Conservation (phyloP, 2,113 vertebrate species). For the Xiphophorus couchianus region DNA sequence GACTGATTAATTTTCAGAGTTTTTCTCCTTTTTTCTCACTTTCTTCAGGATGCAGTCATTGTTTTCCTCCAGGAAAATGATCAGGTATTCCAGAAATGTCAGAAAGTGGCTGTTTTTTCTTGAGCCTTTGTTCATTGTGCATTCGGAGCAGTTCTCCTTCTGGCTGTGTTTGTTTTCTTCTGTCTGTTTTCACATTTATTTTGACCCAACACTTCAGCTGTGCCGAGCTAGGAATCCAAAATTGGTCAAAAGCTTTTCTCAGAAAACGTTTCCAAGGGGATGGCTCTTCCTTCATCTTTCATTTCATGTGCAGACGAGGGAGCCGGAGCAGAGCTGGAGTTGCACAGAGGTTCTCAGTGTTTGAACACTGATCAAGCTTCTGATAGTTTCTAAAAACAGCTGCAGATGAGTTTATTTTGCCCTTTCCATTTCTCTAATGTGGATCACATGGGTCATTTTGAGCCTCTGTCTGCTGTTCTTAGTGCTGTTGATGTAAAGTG, state of each 20-base stretch:
- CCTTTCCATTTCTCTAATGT: conserved; percentile 37
- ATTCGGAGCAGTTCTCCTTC: conserved; percentile 24
- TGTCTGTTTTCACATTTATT: conserved; percentile 40
- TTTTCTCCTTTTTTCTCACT: neutral
- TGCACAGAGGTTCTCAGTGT: neutral
- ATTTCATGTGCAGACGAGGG: conserved; percentile 6
- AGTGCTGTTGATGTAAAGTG: conserved; percentile 26
- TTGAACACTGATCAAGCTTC: neutral
- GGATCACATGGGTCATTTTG: conserved; percentile 34
- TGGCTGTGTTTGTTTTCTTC: conserved; percentile 24
- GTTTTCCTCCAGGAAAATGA: conserved; percentile 17
- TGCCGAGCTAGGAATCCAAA: conserved; percentile 49
- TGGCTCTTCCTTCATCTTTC: conserved; percentile 38
- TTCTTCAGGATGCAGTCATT: neutral
- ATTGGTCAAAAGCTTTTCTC: conserved; percentile 42
- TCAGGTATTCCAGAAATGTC: conserved; percentile 25
- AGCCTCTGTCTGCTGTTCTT: conserved; percentile 46
- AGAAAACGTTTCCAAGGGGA: conserved; percentile 28
- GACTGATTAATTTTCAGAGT: neutral
- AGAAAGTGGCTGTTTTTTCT: conserved; percentile 21
- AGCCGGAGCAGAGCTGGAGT: neutral
- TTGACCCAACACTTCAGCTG: conserved; percentile 29
- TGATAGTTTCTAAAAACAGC: conserved; percentile 15
- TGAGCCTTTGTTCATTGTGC: conserved; percentile 29
- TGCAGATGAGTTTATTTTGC: conserved; percentile 33